phyloP scores from a whole-genome alignment of 2,113 vertebrate genomes.

The Chaenocephalus aceratus region DNA sequence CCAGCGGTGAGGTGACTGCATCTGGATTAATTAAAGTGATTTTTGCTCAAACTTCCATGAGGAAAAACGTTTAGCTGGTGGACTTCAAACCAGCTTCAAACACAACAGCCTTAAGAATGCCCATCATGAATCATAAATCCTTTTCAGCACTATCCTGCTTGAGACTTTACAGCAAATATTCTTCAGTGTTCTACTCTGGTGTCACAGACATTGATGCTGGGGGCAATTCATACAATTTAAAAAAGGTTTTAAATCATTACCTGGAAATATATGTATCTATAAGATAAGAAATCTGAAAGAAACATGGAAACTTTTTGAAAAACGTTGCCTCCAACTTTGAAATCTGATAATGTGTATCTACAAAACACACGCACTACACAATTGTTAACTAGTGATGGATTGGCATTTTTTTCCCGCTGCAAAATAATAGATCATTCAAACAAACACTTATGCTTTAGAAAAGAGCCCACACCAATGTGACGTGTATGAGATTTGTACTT shows the following conservation, averaged over 20 bases:
- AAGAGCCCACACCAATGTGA: not conserved
- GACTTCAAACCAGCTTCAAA: conserved; percentile 72
- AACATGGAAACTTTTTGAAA: too few relatives aligned
- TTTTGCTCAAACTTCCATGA: conserved; percentile 53
- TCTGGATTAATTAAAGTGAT: conserved; percentile 68
- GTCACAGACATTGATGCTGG: not conserved
- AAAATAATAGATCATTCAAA: not conserved
- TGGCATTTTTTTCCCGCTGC: not conserved
- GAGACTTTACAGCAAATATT: conserved; percentile 13
- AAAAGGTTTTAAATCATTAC: not conserved
- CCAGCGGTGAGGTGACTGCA: conserved; percentile 45
- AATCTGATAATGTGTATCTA: not conserved
- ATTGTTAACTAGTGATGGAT: not conserved
- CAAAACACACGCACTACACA: not conserved
- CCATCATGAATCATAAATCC: conserved; percentile 19
- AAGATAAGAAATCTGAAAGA: too few relatives aligned
- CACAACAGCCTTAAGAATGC: conserved; percentile 6
- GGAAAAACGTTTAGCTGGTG: conserved; percentile 30
- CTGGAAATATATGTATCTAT: not conserved
- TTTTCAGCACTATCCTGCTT: not conserved
- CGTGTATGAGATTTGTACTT: not conserved
- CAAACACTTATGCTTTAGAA: not conserved
- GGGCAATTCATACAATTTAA: not conserved
- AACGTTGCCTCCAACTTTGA: too few relatives aligned
- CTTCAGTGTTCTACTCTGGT: not conserved